phyloP scores from a whole-genome alignment of 2,797 vertebrate genomes.

The Gadopsis bispinosus region DNA sequence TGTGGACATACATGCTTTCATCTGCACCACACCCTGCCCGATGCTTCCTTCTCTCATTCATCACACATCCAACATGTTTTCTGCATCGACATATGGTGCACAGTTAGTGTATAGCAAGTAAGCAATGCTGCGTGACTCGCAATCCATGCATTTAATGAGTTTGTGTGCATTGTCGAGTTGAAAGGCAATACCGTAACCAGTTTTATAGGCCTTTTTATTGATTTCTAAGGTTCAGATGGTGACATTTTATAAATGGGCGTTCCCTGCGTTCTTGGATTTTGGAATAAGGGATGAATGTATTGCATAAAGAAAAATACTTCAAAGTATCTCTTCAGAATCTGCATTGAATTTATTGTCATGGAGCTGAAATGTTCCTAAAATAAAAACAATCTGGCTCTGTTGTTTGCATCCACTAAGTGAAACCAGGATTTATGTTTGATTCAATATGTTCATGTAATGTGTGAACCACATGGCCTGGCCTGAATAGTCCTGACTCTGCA shows the following conservation, averaged over 20 bases:
- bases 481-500: constrained; percentile 8
- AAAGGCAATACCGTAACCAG: not conserved
- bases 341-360: constrained; percentile 31
- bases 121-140: not conserved
- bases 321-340: constrained; percentile 36
- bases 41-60: constrained; percentile 34
- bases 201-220: not conserved
- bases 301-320: constrained; percentile 32
- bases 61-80: constrained; percentile 12
- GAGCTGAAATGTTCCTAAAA: constrained; percentile 32
- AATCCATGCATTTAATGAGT: not conserved
- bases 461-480: constrained; percentile 49
- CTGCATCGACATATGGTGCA: constrained; percentile 38
- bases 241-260: constrained; percentile 17
- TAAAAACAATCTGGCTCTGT: constrained; percentile 4
- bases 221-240: constrained; percentile 20
- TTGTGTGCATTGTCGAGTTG: constrained; percentile 3
- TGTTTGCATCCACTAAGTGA: constrained; percentile 41
- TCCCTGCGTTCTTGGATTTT: not conserved
- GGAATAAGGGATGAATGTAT: not conserved
- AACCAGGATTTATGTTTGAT: constrained; percentile 50
- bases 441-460: constrained; percentile 53
- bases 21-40: constrained; percentile 1
- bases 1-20: constrained; percentile 26
- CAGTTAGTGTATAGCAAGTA: not conserved